phyloP scores from a whole-genome alignment of 2,888 invertebrate species.

The Pollenia angustigena region DNA sequence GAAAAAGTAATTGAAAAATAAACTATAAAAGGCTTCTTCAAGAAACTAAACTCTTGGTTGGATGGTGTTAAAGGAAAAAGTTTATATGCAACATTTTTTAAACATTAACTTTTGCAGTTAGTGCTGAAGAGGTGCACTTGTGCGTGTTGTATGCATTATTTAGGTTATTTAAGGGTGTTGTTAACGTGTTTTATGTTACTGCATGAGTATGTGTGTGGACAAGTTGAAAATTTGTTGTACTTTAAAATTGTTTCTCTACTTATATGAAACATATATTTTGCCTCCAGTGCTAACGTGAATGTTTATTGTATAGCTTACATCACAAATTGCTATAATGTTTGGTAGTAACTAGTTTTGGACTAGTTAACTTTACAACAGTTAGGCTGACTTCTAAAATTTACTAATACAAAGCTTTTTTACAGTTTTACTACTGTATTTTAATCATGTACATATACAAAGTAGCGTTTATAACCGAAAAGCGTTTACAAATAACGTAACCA shows the following conservation, averaged over 20 bases:
- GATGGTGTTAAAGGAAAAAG: constrained; percentile 2
- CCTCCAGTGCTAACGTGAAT: not conserved
- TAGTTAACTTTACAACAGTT: too few relatives aligned
- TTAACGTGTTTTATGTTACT: constrained; percentile 44
- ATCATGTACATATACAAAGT: too few relatives aligned
- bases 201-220: constrained; percentile 28
- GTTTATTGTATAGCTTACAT: too few relatives aligned
- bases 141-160: constrained; percentile 14
- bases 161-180: constrained; percentile 23
- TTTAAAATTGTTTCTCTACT: not conserved
- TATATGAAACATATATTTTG: constrained; percentile 1
- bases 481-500: too few relatives aligned
- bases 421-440: too few relatives aligned
- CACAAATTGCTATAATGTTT: too few relatives aligned
- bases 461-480: too few relatives aligned
- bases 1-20: not conserved
- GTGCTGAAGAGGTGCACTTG: not conserved
- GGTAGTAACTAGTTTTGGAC: too few relatives aligned
- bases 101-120: constrained; percentile 9
- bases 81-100: constrained; percentile 13
- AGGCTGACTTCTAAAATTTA: too few relatives aligned
- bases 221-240: constrained; percentile 35
- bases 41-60: constrained; percentile 31
- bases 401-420: too few relatives aligned
- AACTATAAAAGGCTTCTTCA: constrained; percentile 9